Base-by-base conservation (phyloP, 2,797 vertebrate species). In the Trematomus bernacchii region DNA sequence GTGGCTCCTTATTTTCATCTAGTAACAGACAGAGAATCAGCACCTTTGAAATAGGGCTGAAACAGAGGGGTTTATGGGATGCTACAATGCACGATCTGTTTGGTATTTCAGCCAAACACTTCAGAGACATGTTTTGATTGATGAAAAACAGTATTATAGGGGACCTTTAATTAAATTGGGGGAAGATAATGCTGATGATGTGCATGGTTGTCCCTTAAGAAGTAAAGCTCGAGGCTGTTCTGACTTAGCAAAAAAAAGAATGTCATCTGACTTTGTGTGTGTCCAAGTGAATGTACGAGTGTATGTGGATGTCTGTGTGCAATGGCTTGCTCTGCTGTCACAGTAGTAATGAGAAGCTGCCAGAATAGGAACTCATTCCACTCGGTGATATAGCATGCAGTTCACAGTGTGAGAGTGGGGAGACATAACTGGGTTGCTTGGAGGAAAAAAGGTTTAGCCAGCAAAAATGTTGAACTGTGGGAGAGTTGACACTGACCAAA, bases 261-360 rank as follows among this genome's bases (percentile, higher is more conserved):
- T 48, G 48, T 67, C 59, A 78, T 66, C 48, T 30, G 12, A 71
- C 30, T 77, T 55, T 65, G 27, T 37, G 58, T 51, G 11, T 16
- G 40, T 54, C 15, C 5, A 11, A 0, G 18, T 46, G 27, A 55
- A n/a, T 30, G 37, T 51, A 44, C 47, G 55, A 27, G 16, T 62
- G 43, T 68, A 61, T 55, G 40, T 58, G 66, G 0, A 11, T 57
- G 60, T 58, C 21, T 64, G 71, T 73, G 67, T 81, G 75, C 76
- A 37, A 58, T 67, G 57, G 15, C 77, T 48, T 71, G 47, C 27
- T 73, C 59, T 71, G 64, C 84, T 87, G 83, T 81, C 82, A 82
- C 76, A 75, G 79, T 90, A 57, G 77, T 85, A 89, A 90, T 88
- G 83, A 87, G 77, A 53, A 79, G 86, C 77, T 87, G 84, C 76